Evolutionary conservation across 2,113 vertebrate species (phyloP), one percentile per base, ranked within the genome.

Genomic region (Vanacampus margaritifer): DNA sequence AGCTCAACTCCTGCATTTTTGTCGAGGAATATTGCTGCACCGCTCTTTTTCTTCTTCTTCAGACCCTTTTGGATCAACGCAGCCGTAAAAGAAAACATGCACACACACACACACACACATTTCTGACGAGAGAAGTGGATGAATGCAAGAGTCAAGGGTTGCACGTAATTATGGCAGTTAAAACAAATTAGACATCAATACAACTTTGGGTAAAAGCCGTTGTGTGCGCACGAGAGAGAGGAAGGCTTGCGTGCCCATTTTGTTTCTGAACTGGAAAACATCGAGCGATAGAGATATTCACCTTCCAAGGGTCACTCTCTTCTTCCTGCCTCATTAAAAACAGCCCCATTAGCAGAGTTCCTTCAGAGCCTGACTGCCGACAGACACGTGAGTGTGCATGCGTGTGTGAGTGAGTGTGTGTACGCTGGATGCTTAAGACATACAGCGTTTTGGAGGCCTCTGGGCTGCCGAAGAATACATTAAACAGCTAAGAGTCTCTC

Each of bases 291-390:
- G 89, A 85, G 85, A 86, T 80, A 83, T 88, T 90, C 88, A 89
- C 86, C 87, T 89, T 91, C 83, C 64, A 81, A 89, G 84, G 88
- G 88, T 89, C 88, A 89, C 87, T 89, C 83, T 86, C 76, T 74
- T 89, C 80, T 87, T 79, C 84, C 85, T 83, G 86, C 80, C 88
- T 91, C 89, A 91, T 91, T 90, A 90, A 86, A 90, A 91, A 81
- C 87, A 88, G 84, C 80, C 87, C 90, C 86, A 90, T 90, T 90
- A 89, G 87, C 84, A 76, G 74, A 75, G 83, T 80, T 89, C 86
- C 84, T 89, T 89, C 84, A 85, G 82, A 88, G 85, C 78, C 78
- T 79, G 77, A 82, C 85, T 87, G 79, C 84, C 82, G 79, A 87
- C 81, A 90, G 86, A 89, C 79, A 84, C 84, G 76, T 69, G 67